These are phyloP conservation scores for Lissonota sp. DNA, from an alignment of 2,888 invertebrate species.

Conservation along the genomic window DNA sequence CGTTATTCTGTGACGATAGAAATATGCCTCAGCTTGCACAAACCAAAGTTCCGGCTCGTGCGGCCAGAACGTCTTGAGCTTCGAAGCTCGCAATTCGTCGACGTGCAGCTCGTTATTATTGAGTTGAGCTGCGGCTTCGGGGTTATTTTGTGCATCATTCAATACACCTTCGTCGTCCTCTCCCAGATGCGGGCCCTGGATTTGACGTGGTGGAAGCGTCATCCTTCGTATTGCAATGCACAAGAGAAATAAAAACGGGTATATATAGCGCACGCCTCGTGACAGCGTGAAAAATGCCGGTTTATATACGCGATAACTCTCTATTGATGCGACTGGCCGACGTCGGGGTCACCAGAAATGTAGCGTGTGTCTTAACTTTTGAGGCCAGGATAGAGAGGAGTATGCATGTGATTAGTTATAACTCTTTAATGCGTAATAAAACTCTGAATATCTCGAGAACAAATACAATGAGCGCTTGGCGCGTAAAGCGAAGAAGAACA, in stretches of 20 bases:
- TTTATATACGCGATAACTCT: not conserved
- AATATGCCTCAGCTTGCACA: constrained; percentile 58
- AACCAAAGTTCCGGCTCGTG: constrained; percentile 58
- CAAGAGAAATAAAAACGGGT: not conserved
- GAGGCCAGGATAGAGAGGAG: no score
- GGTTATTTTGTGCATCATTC: not conserved
- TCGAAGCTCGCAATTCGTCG: constrained; percentile 17
- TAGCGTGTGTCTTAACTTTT: not conserved
- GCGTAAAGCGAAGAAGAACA: no score
- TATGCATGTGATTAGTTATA: no score
- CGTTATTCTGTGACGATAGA: constrained; percentile 40
- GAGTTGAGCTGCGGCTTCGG: not conserved
- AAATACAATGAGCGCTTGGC: no score
- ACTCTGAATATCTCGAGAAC: no score
- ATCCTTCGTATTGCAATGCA: not conserved
- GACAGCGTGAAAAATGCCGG: no score
- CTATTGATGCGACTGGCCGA: not conserved
- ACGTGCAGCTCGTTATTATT: not conserved
- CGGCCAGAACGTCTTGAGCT: constrained; percentile 57
- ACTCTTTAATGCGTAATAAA: no score
- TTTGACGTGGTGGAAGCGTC: not conserved
- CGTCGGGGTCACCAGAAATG: not conserved
- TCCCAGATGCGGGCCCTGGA: not conserved
- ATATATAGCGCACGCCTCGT: not conserved
- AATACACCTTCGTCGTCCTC: not conserved